phyloP scores from a whole-genome alignment of 1,140 invertebrate species.

The Drosophila virilis region DNA sequence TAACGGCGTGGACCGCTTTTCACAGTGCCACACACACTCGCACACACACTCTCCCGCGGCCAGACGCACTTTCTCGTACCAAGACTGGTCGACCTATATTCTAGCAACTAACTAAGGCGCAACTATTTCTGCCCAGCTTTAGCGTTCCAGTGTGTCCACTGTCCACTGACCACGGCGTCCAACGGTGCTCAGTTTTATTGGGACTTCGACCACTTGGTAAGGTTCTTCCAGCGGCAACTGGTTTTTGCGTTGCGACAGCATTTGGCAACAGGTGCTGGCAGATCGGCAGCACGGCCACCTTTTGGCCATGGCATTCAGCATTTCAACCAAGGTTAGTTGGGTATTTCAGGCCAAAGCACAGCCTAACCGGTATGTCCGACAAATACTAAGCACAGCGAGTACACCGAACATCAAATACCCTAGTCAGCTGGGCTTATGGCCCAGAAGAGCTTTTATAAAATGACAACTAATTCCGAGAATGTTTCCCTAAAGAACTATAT shows the following conservation, averaged over 20 bases:
- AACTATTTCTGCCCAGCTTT: slow-evolving; percentile 33
- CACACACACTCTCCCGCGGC: not conserved
- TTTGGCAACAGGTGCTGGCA: slow-evolving; percentile 41
- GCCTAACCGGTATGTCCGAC: not conserved
- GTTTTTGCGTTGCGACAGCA: slow-evolving; percentile 23
- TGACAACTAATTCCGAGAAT: too few relatives aligned
- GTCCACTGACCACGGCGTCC: slow-evolving; percentile 1
- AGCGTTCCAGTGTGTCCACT: slow-evolving; percentile 3
- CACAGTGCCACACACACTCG: slow-evolving; percentile 24
- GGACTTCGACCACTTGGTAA: not conserved
- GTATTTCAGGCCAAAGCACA: not conserved
- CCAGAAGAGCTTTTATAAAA: too few relatives aligned
- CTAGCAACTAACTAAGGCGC: slow-evolving; percentile 53
- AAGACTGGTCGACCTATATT: slow-evolving; percentile 68
- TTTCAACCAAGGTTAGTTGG: slow-evolving; percentile 33
- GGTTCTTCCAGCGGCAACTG: slow-evolving; percentile 8
- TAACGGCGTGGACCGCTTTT: slow-evolving; percentile 48
- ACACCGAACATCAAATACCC: too few relatives aligned
- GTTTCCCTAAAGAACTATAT: too few relatives aligned
- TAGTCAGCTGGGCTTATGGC: too few relatives aligned
- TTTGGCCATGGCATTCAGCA: slow-evolving; percentile 23
- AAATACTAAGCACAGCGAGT: not conserved
- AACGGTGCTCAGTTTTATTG: slow-evolving; percentile 16
- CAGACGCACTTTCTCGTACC: slow-evolving; percentile 69
- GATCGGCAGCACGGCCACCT: slow-evolving; percentile 3